Conservation (phyloP, 2,888 invertebrate species). For the Bugula neritina region DNA sequence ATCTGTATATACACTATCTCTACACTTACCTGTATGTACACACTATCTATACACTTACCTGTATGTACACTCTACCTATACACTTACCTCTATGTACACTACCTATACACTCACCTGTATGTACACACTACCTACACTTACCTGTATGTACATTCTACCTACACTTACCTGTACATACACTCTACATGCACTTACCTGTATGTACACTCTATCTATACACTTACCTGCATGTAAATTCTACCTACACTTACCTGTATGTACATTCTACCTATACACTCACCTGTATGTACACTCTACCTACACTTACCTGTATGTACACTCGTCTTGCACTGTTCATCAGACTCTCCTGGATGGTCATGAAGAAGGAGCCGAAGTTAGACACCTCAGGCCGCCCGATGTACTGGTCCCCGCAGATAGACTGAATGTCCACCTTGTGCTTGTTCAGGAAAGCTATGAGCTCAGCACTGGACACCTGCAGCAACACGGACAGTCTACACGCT, state of each 20-base stretch:
- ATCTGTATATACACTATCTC: background rate
- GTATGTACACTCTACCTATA: background rate
- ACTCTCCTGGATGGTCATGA: conserved; percentile 23
- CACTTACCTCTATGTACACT: background rate
- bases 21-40: background rate
- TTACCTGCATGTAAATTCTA: background rate
- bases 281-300: background rate
- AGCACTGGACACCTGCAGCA: background rate
- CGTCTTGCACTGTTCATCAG: conserved; percentile 23
- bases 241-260: background rate
- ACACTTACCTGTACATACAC: background rate
- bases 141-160: background rate
- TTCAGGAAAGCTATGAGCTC: conserved; percentile 8
- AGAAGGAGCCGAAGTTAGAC: conserved; percentile 15
- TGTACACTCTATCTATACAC: background rate
- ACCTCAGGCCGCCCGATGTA: background rate
- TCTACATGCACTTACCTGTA: background rate
- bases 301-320: conserved; percentile 17
- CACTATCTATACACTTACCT: background rate
- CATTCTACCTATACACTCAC: background rate
- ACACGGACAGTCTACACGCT: too few relatives aligned
- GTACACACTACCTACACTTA: background rate
- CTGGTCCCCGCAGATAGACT: conserved; percentile 3
- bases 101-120: background rate
- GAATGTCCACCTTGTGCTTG: conserved; percentile 14